phyloP scores from a whole-genome alignment of 2,113 vertebrate genomes.

The Sinocyclocheilus anophthalmus region DNA sequence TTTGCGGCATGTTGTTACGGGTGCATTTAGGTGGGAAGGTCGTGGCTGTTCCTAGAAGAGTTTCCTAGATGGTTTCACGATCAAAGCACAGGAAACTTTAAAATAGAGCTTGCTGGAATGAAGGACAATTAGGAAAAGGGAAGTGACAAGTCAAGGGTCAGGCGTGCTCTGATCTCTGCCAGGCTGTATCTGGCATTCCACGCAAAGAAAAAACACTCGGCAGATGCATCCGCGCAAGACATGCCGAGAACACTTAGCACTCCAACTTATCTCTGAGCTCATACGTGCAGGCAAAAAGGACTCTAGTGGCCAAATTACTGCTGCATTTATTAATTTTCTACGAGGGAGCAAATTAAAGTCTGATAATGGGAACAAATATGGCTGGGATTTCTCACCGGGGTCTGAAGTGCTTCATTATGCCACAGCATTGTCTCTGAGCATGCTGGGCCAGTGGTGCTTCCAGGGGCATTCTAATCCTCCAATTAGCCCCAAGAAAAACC shows the following conservation, averaged over 20 bases:
- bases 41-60: not conserved
- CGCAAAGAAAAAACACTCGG: not conserved
- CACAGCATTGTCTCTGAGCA: constrained; percentile 59
- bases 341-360: constrained; percentile 71
- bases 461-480: constrained; percentile 36
- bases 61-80: constrained; percentile 32
- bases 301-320: constrained; percentile 76
- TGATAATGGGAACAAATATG: constrained; percentile 74
- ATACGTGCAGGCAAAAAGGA: constrained; percentile 42
- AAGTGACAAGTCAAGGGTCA: constrained; percentile 38
- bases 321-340: constrained; percentile 74
- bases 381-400: constrained; percentile 67
- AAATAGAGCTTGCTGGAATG: constrained; percentile 38
- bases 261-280: constrained; percentile 26
- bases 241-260: not conserved
- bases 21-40: not conserved
- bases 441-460: constrained; percentile 6
- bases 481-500: constrained; percentile 40
- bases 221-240: not conserved
- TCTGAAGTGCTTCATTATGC: constrained; percentile 62
- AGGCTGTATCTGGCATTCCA: constrained; percentile 30
- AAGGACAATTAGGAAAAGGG: constrained; percentile 35
- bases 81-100: constrained; percentile 53
- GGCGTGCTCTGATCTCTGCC: constrained; percentile 40
- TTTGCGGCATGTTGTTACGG: no score